A percentile compares a stretch with the other conserved stretches of the same genome.
These are phyloP conservation scores for Agrotis segetum DNA, from an alignment of 2,888 invertebrate genomes.

Conservation along the genomic window DNA sequence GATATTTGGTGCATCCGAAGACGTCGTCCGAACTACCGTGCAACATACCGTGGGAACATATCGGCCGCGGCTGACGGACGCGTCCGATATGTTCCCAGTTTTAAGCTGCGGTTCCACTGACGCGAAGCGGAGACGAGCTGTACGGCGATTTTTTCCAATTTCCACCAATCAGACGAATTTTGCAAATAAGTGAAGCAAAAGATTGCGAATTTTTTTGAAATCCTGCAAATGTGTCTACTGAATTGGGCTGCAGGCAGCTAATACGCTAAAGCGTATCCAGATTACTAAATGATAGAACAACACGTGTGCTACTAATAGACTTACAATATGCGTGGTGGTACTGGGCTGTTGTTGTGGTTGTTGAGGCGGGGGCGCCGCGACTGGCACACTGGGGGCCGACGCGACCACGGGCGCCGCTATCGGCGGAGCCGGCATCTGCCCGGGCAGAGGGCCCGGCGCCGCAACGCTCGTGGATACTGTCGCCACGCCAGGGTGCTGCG, in stretches of 20 bases:
- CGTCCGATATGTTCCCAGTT: too few relatives aligned
- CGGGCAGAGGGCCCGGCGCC: conserved; percentile 75
- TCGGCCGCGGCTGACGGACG: too few relatives aligned
- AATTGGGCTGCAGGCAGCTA: not conserved
- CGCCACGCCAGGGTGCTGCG: conserved; percentile 84
- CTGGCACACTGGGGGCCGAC: conserved; percentile 68
- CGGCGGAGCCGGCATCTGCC: conserved; percentile 73
- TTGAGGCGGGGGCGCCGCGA: conserved; percentile 65
- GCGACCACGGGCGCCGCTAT: conserved; percentile 71
- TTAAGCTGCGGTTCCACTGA: too few relatives aligned
- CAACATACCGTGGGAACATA: too few relatives aligned
- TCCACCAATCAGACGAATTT: too few relatives aligned
- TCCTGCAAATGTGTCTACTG: not conserved
- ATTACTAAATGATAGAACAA: not conserved
- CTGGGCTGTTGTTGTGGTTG: conserved; percentile 69
- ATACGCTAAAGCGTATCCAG: not conserved
- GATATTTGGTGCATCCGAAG: too few relatives aligned
- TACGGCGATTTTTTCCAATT: too few relatives aligned
- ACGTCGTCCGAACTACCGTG: too few relatives aligned
- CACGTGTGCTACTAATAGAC: conserved; percentile 22
- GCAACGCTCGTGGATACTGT: conserved; percentile 86
- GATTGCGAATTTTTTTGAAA: not conserved
- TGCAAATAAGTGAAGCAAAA: not conserved
- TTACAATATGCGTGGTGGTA: conserved; percentile 78
- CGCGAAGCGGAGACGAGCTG: too few relatives aligned